Evolutionary conservation across 1,140 invertebrate genomes (phyloP).

Genomic region (Gryon sp.): DNA sequence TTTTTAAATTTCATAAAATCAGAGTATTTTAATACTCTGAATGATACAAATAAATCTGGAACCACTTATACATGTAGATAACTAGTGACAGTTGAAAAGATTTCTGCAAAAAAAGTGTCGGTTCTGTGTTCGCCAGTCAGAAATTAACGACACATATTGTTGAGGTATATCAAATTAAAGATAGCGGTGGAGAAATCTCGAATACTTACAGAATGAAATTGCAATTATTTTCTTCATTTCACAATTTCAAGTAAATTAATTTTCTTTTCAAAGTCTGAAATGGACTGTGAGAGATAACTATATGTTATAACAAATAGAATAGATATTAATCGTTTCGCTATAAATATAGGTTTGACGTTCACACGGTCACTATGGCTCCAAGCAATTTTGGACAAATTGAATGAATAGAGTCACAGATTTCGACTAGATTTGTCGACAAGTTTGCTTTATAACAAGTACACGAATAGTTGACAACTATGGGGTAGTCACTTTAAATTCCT

Average conservation of each 20-base stretch:
- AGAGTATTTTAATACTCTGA: no score
- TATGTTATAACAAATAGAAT: slow-evolving; percentile 22
- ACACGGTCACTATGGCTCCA: slow-evolving; percentile 4
- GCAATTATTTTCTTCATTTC: neutral
- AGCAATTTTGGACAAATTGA: slow-evolving; percentile 4
- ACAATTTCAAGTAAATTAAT: no score
- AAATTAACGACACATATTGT: no score
- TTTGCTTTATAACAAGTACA: slow-evolving; percentile 38
- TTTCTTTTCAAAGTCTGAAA: slow-evolving; percentile 1
- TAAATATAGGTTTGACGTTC: slow-evolving; percentile 19
- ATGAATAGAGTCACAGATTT: slow-evolving; percentile 24
- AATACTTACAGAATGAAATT: neutral
- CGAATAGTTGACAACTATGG: slow-evolving; percentile 6
- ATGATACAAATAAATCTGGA: no score
- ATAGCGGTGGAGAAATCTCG: no score
- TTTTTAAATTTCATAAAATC: no score
- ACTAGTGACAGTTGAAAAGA: no score
- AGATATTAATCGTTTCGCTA: slow-evolving; percentile 6
- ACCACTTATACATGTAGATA: no score
- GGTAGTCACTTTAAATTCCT: slow-evolving; percentile 33
- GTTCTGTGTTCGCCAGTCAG: no score
- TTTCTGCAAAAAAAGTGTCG: no score
- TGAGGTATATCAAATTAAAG: no score
- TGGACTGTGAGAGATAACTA: neutral
- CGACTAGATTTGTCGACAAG: slow-evolving; percentile 14